Evolutionary conservation across 2,888 invertebrate species (phyloP).

Genomic region (Keiferia lycopersicella): DNA sequence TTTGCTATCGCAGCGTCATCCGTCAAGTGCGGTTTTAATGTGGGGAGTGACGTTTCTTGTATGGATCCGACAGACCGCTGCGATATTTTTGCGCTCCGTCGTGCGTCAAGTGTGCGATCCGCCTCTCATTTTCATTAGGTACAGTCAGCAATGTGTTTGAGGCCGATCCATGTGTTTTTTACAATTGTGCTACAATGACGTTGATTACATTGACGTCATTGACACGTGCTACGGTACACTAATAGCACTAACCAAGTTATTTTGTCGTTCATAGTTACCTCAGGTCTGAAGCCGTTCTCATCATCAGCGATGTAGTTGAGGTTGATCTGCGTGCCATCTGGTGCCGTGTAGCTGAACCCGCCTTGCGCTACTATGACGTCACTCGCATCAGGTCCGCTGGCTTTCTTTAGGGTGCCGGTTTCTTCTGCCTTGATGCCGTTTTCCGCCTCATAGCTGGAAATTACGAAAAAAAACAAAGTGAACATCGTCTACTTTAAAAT

Average conservation of each 20-base stretch:
- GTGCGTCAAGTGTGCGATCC: too few species aligned
- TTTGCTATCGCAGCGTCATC: too few species aligned
- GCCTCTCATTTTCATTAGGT: too few species aligned
- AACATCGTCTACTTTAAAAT: not conserved
- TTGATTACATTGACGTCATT: slow-evolving; percentile 79
- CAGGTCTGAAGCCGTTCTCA: slow-evolving; percentile 83
- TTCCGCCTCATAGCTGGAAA: slow-evolving; percentile 87
- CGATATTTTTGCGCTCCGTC: too few species aligned
- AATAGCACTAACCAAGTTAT: too few species aligned
- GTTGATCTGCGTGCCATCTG: slow-evolving; percentile 86
- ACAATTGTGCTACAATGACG: slow-evolving; percentile 85
- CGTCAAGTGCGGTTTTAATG: too few species aligned
- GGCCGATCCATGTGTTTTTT: slow-evolving; percentile 85
- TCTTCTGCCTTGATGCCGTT: slow-evolving; percentile 92
- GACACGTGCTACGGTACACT: too few species aligned
- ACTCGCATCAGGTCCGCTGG: slow-evolving; percentile 83
- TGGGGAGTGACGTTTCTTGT: too few species aligned
- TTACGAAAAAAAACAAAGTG: not conserved
- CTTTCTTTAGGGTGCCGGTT: slow-evolving; percentile 88
- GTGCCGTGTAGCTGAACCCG: slow-evolving; percentile 85
- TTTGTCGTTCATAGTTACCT: slow-evolving; percentile 43
- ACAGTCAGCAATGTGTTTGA: slow-evolving; percentile 86
- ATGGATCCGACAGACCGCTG: too few species aligned
- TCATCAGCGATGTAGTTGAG: slow-evolving; percentile 87
- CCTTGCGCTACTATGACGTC: slow-evolving; percentile 86